A percentile compares a stretch with the other conserved stretches of the same genome.
Conservation (phyloP, 1,140 invertebrate genomes). For the Papilio helenus region DNA sequence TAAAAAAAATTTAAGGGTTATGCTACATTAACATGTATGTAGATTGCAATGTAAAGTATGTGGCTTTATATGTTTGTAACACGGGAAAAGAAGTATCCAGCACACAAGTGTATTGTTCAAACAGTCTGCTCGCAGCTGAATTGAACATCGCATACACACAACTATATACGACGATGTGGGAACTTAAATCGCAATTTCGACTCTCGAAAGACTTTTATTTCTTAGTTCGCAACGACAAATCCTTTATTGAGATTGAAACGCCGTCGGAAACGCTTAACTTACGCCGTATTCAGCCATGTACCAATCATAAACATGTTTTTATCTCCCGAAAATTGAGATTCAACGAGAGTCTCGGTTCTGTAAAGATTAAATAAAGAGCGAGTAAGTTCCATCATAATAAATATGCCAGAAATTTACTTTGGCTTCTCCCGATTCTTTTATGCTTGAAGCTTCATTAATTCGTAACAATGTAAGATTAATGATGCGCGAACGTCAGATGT, state of each 20-base stretch:
- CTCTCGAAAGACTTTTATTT: slow-evolving; percentile 30
- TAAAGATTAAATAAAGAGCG: slow-evolving; percentile 15
- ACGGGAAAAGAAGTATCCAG: background rate
- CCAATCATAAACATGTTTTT: slow-evolving; percentile 21
- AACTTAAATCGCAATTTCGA: slow-evolving; percentile 29
- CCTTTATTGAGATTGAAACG: slow-evolving; percentile 29
- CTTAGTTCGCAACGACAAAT: slow-evolving; percentile 9
- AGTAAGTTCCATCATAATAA: slow-evolving; percentile 26
- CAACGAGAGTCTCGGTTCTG: slow-evolving; percentile 21
- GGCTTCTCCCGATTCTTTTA: slow-evolving; percentile 22
- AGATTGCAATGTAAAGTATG: background rate
- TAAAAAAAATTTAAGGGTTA: too few species aligned
- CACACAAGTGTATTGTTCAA: slow-evolving; percentile 6
- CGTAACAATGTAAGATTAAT: slow-evolving; percentile 36
- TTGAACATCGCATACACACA: background rate
- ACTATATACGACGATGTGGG: slow-evolving; percentile 17
- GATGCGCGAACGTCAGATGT: slow-evolving; percentile 26
- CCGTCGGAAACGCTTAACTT: slow-evolving; percentile 7
- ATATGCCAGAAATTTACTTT: slow-evolving; percentile 24
- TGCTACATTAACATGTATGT: too few species aligned
- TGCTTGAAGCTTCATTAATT: slow-evolving; percentile 30
- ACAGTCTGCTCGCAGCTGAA: background rate
- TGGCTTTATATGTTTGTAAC: background rate
- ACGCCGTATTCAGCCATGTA: background rate
- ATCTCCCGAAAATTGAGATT: slow-evolving; percentile 12